phyloP scores from a whole-genome alignment of 2,888 invertebrate species.

The Caenorhabditis sp. region DNA sequence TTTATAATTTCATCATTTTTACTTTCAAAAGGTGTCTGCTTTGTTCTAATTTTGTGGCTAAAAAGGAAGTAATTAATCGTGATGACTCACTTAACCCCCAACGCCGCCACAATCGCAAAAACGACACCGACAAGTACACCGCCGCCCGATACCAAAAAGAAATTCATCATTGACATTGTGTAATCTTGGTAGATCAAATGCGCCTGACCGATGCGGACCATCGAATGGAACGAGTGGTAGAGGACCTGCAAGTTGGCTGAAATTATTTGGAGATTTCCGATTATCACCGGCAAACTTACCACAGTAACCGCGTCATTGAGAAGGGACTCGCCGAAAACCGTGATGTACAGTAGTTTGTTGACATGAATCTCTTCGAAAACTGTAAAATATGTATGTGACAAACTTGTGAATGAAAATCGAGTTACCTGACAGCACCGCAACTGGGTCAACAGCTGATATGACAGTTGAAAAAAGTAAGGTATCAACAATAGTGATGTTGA shows the following conservation, averaged over 20 bases:
- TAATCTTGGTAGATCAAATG: slow-evolving; percentile 69
- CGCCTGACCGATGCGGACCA: slow-evolving; percentile 70
- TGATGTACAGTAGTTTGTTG: slow-evolving; percentile 84
- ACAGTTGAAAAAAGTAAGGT: slow-evolving; percentile 73
- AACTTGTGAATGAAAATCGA: neutral
- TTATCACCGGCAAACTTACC: slow-evolving; percentile 79
- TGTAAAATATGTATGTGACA: slow-evolving; percentile 22
- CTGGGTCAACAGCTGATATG: slow-evolving; percentile 77
- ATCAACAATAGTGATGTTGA: slow-evolving; percentile 65
- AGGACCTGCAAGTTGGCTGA: slow-evolving; percentile 60
- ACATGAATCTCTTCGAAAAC: slow-evolving; percentile 78
- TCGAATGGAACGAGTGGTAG: slow-evolving; percentile 71
- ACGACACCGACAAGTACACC: slow-evolving; percentile 73
- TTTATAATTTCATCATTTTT: too few species aligned
- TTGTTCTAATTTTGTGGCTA: too few species aligned
- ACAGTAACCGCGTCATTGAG: slow-evolving; percentile 98
- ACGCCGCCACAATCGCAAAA: slow-evolving; percentile 68
- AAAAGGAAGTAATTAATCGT: slow-evolving; percentile 1
- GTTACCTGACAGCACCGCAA: slow-evolving; percentile 71
- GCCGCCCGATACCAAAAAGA: slow-evolving; percentile 73
- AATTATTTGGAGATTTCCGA: neutral
- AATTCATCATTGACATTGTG: slow-evolving; percentile 64
- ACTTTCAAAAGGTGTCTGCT: too few species aligned
- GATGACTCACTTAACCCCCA: slow-evolving; percentile 70
- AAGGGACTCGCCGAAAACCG: slow-evolving; percentile 97